phyloP scores from a whole-genome alignment of 2,797 vertebrate genomes.

The Hydrolagus colliei region DNA sequence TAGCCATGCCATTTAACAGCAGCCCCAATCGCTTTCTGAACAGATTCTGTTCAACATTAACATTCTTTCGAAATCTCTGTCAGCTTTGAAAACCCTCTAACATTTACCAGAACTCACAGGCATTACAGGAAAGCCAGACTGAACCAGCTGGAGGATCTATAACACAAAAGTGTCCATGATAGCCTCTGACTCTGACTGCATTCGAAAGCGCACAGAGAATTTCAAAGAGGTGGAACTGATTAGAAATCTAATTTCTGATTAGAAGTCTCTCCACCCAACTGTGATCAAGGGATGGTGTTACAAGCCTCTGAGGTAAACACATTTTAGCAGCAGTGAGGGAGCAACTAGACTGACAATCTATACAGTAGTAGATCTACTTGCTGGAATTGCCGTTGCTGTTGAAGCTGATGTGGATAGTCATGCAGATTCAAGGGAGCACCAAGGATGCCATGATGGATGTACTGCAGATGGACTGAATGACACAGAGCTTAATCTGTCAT shows the following conservation, averaged over 20 bases:
- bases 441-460: not conserved
- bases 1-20: not conserved
- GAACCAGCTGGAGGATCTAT: not conserved
- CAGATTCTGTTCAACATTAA: not conserved
- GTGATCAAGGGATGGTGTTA: not conserved
- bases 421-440: not conserved
- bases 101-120: conserved; percentile 14
- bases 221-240: not conserved
- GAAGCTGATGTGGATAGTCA: not conserved
- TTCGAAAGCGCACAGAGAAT: not conserved
- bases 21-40: not conserved
- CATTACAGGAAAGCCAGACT: not conserved
- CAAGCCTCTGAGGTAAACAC: not conserved
- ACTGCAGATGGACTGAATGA: not conserved
- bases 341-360: not conserved
- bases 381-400: not conserved
- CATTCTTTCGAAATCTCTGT: not conserved
- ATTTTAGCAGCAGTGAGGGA: not conserved
- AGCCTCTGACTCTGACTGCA: not conserved
- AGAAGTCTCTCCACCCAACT: not conserved
- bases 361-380: not conserved
- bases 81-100: not conserved
- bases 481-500: not conserved
- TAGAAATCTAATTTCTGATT: conserved; percentile 1
- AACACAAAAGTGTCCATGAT: not conserved